These are phyloP conservation scores for Octonoba sinensis DNA, from an alignment of 2,888 invertebrate genomes.

Conservation along the genomic window DNA sequence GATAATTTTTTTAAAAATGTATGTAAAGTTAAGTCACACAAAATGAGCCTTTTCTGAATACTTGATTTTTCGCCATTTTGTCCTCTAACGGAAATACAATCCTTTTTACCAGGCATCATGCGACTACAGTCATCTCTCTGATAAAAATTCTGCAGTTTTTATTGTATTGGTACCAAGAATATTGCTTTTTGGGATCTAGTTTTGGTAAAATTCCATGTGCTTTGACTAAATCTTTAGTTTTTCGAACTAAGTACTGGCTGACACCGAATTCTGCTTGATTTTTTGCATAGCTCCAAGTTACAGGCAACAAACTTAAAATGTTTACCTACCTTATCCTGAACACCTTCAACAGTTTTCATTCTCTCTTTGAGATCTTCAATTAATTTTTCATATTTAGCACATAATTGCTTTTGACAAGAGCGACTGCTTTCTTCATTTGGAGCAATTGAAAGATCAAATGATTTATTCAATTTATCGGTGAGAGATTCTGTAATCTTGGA, in stretches of 20 bases:
- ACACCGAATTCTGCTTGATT: not conserved
- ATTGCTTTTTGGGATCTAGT: no score
- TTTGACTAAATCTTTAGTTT: not conserved
- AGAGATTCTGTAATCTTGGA: not conserved
- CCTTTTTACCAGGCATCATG: not conserved
- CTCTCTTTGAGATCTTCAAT: conserved; percentile 2
- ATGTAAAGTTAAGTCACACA: not conserved
- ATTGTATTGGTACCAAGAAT: no score
- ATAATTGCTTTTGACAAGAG: not conserved
- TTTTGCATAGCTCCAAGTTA: not conserved
- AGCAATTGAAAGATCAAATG: not conserved
- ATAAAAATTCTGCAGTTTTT: no score
- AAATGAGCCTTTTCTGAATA: not conserved
- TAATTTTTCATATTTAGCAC: not conserved
- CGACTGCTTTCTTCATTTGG: conserved; percentile 2
- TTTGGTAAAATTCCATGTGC: no score
- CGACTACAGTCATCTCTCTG: not conserved
- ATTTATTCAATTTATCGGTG: conserved; percentile 1
- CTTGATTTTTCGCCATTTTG: not conserved
- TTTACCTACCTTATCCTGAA: no score
- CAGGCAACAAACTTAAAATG: no score
- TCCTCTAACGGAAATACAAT: not conserved
- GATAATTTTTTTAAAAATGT: no score
- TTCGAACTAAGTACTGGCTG: not conserved
- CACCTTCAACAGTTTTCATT: not conserved